Base-by-base conservation (phyloP, 2,888 invertebrate genomes). In the Andrena hattorfiana region DNA sequence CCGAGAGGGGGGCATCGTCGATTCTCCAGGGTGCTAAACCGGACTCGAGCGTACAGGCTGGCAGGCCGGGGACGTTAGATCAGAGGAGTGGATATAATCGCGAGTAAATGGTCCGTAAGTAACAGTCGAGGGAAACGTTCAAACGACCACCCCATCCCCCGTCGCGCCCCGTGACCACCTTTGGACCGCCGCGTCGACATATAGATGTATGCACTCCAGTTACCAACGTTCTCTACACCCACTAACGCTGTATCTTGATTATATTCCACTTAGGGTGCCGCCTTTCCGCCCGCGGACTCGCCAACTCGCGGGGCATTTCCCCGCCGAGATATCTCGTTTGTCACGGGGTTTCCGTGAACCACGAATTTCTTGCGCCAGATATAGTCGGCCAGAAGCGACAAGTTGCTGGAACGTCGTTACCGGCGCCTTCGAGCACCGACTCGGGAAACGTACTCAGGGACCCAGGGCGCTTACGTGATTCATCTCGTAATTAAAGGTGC, bases 41-140 rank as follows among this genome's bases (percentile, higher is more conserved):
- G 42, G 72, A 73, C 69, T n/a, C 54, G 42, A 6, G 76, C 32
- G 48, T 73, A 69, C 73, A 67, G 76, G 72, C 42, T 51, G 20
- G 48, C 10, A n/a, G 62, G 75, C 70, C 60, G 80, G 62, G 83
- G 35, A 83, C 87, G 83, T 77, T 87, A 83, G 87, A 87, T 87
- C 87, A 82, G 81, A 78, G 80, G 51, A 75, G 73, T 87, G 87
- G 84, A 85, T 87, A 90, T 91, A 90, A 91, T 91, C 90, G 88
- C 86, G 83, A 77, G 89, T 91, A 91, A 92, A 91, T 91, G 91
- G 87, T 74, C 89, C 86, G 89, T 87, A 89, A 90, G 88, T 90
- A 87, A 90, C 85, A 89, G 81, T 86, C 84, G 79, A 84, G 85
- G 88, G 88, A 86, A 86, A 88, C 89, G 85, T 84, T 79, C 83